Evolutionary conservation across 2,888 invertebrate species (phyloP), one percentile per base, ranked within the genome.

Genomic region (Luperina nickerlii): DNA sequence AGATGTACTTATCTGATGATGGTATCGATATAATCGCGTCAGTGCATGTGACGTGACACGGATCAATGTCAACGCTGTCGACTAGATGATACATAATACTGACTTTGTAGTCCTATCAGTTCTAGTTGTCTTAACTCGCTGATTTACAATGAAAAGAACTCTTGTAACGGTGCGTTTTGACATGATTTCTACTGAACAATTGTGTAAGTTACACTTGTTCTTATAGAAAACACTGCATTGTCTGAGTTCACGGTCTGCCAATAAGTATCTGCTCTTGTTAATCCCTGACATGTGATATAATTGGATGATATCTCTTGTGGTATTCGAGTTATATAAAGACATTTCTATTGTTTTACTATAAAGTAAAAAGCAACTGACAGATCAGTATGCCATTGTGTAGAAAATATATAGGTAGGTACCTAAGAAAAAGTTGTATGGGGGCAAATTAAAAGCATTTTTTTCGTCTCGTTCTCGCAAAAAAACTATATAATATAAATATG

Each of bases 11-110:
- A 74, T 86, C 69, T 63, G 74, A 75, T 73, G 79, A 68, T 77
- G 67, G 18, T 69, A 86, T 69, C 72, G 68, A 77, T 74, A 54
- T 75, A 70, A 77, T 75, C 66, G 51, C 57, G 32, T 20, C 62
- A 18, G 66, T 72, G 74, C 74, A 62, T 88, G 79, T 74, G 72
- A 42, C 48, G 66, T 76, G 87, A 77, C 82, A 85, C 69, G 66
- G 69, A 82, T 79, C 84, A 85, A 86, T 87, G 88, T 89, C 87
- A 87, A 32, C 77, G 57, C 71, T 86, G 87, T 88, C 79, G 78
- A 82, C 87, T 85, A 83, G 78, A 84, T 79, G 71, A 51, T 48
- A 62, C 62, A 79, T 75, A 87, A 83, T 72, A 76, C 77, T 60
- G 57, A 38, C 68, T 38, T 80, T 85, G 79, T 82, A 57, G 42